These are phyloP conservation scores for Plemyria rubiginata DNA, from an alignment of 2,888 invertebrate species.

Conservation along the genomic window DNA sequence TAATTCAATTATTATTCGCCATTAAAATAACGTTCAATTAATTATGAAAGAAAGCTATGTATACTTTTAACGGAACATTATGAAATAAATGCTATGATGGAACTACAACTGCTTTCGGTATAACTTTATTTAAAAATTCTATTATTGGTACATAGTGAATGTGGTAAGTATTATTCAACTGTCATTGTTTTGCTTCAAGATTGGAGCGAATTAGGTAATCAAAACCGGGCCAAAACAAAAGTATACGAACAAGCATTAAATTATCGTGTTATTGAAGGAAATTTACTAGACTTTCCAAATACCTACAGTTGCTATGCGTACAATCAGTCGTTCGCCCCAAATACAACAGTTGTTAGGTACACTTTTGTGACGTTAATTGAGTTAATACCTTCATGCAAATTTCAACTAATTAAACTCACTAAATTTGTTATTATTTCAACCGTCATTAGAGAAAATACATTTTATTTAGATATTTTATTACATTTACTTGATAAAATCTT, in stretches of 20 bases:
- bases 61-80: too few species aligned
- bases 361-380: constrained; percentile 1
- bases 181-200: constrained; percentile 1
- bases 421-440: constrained; percentile 6
- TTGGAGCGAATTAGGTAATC: constrained; percentile 5
- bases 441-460: not conserved
- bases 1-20: constrained; percentile 3
- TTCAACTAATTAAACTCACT: constrained; percentile 6
- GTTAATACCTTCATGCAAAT: constrained; percentile 8
- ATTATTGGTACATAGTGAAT: not conserved
- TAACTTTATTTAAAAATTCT: too few species aligned
- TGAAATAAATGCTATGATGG: too few species aligned
- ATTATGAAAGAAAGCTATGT: not conserved
- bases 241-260: constrained; percentile 9
- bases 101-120: too few species aligned
- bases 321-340: constrained; percentile 59
- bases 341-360: constrained; percentile 37
- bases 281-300: constrained; percentile 56
- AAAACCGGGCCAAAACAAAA: constrained; percentile 9
- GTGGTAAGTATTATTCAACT: too few species aligned
- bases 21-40: not conserved
- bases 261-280: constrained; percentile 57
- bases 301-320: constrained; percentile 43
- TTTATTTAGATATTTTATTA: not conserved
- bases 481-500: too few species aligned